A percentile compares a stretch with the other conserved stretches of the same genome.
phyloP scores from a whole-genome alignment of 2,888 invertebrate species.

The Noctua janthina region DNA sequence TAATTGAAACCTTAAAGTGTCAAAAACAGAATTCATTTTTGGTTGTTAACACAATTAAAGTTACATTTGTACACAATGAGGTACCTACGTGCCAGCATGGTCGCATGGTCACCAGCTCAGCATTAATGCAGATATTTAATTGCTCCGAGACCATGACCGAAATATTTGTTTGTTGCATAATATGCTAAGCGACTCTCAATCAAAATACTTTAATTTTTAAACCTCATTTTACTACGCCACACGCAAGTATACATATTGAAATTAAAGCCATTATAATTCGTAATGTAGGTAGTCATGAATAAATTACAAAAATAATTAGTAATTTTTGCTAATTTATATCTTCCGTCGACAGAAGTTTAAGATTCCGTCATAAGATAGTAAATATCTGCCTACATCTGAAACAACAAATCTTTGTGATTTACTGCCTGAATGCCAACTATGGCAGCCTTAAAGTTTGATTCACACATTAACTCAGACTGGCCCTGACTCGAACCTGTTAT shows the following conservation, averaged over 20 bases:
- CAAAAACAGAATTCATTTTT: neutral
- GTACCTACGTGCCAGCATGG: neutral
- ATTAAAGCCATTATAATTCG: conserved; percentile 1
- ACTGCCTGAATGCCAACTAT: neutral
- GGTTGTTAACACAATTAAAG: neutral
- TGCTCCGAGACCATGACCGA: conserved; percentile 56
- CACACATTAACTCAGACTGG: conserved; percentile 45
- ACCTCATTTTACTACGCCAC: neutral
- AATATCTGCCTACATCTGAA: neutral
- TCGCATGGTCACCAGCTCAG: conserved; percentile 23
- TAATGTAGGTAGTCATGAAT: conserved; percentile 23
- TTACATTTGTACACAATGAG: neutral
- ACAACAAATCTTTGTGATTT: neutral
- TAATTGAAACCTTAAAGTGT: neutral
- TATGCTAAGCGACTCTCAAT: conserved; percentile 34
- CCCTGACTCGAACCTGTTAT: conserved; percentile 38
- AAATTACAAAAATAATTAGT: conserved; percentile 6
- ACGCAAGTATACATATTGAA: conserved; percentile 19
- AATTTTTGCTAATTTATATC: conserved; percentile 10
- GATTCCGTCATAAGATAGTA: neutral
- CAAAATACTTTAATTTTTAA: conserved; percentile 32
- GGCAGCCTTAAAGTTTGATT: conserved; percentile 43
- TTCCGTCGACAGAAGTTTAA: conserved; percentile 6
- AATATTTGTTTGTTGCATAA: conserved; percentile 51
- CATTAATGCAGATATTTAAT: conserved; percentile 36